phyloP scores from a whole-genome alignment of 2,888 invertebrate genomes.

The Hirtodrosophila cameraria region DNA sequence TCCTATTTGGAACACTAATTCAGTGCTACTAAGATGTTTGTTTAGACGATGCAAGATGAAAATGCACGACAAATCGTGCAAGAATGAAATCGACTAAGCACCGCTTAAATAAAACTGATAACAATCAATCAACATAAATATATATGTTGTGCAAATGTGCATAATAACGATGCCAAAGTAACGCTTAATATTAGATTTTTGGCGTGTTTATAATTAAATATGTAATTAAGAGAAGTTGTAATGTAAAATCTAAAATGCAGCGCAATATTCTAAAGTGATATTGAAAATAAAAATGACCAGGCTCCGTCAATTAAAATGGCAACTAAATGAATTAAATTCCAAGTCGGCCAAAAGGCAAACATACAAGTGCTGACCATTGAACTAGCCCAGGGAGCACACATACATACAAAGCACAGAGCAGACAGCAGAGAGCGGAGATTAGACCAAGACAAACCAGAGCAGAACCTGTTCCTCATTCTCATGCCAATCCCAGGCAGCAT shows the following conservation, averaged over 20 bases:
- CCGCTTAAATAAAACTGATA: too few species aligned
- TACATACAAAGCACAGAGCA: too few species aligned
- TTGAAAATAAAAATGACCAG: constrained; percentile 52
- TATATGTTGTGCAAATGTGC: background rate
- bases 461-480: background rate
- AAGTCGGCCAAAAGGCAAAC: constrained; percentile 62
- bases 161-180: too few species aligned
- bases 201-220: constrained; percentile 10
- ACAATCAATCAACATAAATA: too few species aligned
- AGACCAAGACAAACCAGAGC: constrained; percentile 9
- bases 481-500: constrained; percentile 36
- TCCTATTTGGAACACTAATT: too few species aligned
- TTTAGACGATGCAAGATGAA: too few species aligned
- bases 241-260: constrained; percentile 31
- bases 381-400: background rate
- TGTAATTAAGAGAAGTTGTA: constrained; percentile 47
- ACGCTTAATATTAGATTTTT: background rate
- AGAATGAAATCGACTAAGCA: too few species aligned
- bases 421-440: constrained; percentile 8
- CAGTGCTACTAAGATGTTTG: too few species aligned
- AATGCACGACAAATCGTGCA: too few species aligned
- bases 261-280: constrained; percentile 46
- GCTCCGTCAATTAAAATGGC: constrained; percentile 58
- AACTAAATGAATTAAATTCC: constrained; percentile 67
- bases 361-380: constrained; percentile 50